Conservation (phyloP, 2,888 invertebrate genomes). For the Phortica okadai region DNA sequence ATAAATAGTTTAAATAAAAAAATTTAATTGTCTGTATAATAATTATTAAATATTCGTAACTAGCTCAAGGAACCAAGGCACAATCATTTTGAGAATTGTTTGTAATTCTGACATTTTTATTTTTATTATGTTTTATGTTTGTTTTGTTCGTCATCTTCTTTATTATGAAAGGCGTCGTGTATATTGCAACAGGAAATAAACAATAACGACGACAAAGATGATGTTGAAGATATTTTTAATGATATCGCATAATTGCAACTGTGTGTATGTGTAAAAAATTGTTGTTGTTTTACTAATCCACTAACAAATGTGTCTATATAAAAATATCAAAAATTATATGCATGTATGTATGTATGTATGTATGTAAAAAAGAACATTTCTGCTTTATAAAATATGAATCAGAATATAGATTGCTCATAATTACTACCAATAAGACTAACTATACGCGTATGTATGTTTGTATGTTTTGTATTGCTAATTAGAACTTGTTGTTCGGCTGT, state of each 20-base stretch:
- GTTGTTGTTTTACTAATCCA: not conserved
- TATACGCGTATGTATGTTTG: slow-evolving; percentile 5
- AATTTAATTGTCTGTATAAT: slow-evolving; percentile 55
- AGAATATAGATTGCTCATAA: slow-evolving; percentile 2
- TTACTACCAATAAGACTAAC: not conserved
- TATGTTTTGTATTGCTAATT: slow-evolving; percentile 35
- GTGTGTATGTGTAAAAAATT: not conserved
- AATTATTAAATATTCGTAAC: not conserved
- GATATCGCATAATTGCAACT: not conserved
- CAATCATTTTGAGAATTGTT: slow-evolving; percentile 62
- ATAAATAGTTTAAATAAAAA: slow-evolving; percentile 48
- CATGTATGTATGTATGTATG: slow-evolving; percentile 38
- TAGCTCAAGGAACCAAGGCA: slow-evolving; percentile 63
- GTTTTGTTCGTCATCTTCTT: not conserved
- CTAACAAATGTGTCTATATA: slow-evolving; percentile 48
- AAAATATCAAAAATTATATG: slow-evolving; percentile 57
- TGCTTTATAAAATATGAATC: not conserved
- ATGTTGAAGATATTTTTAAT: too few species aligned
- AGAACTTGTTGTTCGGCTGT: slow-evolving; percentile 56
- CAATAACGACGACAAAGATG: too few species aligned
- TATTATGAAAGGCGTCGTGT: too few species aligned
- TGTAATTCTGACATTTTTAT: slow-evolving; percentile 31
- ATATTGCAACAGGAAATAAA: too few species aligned
- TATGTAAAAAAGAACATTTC: not conserved
- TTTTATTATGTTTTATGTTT: not conserved